Base-by-base conservation (phyloP, 2,888 invertebrate genomes). In the Thymelicus sylvestris region DNA sequence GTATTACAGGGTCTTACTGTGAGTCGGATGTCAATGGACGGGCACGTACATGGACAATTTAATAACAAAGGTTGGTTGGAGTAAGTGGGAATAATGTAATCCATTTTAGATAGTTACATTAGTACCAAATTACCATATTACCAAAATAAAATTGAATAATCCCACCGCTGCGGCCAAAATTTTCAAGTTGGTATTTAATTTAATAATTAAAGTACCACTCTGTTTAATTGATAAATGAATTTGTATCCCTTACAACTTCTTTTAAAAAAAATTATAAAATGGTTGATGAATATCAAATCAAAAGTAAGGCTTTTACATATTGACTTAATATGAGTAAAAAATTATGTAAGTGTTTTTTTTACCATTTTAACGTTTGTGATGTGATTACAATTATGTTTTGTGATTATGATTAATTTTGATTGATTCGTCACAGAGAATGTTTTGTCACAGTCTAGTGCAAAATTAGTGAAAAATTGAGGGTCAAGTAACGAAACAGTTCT, bases 1-100 rank as follows among this genome's bases (percentile, higher is more conserved):
- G 13, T 67, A 63, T 55, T 66, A 50, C 57, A 44, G 57, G 67
- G 69, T 69, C n/a, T 41, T n/a, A 59, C 52, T 31, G 63, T 68
- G 52, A 64, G 52, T 10, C 15, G 71, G 48, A 57, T 57, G 50
- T 31, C 63, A 55, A 67, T 65, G 48, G 69, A 55, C 13, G 62
- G 68, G 15, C 6, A 15, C 47, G 13, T 48, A 41, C 63, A 57
- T n/a, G 38, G 13, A 64, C 2, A 57, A 55, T 38, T 41, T 73
- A 61, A 72, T 71, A 38, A 57, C 1, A 13, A 13, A 38, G 57
- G 12, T 52, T 31, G 31, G 55, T 57, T 7, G 13, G 31, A 57
- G 55, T 24, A 57, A 55, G n/a, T 55, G 57, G 57, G 13, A 57
- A 38, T 38, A 12, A 55, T 6, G 44, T 12, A 12, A 4, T 44